Percentiles rank a stretch among this genome's conserved stretches.
Evolutionary conservation across 2,888 invertebrate genomes (phyloP).

Genomic region (Phragmatobia fuliginosa): DNA sequence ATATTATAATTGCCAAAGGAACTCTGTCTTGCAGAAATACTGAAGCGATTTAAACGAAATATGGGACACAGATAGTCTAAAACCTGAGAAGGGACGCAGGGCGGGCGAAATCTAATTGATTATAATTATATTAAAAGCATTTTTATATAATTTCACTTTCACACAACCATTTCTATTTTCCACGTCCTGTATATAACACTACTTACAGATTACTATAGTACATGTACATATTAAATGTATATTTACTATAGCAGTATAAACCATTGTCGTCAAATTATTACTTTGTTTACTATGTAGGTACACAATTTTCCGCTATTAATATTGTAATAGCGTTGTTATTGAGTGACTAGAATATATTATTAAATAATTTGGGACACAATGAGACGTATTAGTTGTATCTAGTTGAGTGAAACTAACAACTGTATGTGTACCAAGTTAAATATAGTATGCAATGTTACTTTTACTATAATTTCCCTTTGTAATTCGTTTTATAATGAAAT

Average conservation of each 20-base stretch:
- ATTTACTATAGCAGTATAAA: constrained; percentile 31
- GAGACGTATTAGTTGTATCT: constrained; percentile 13
- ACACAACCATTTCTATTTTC: constrained; percentile 5
- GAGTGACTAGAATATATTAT: constrained; percentile 53
- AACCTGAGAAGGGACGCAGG: too few relatives aligned
- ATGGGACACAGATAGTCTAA: too few relatives aligned
- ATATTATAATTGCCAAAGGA: too few relatives aligned
- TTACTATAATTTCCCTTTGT: constrained; percentile 24
- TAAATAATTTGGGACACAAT: constrained; percentile 53
- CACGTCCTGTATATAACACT: constrained; percentile 24
- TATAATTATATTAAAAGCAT: constrained; percentile 10
- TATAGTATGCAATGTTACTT: constrained; percentile 12
- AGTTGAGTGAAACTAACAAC: constrained; percentile 15
- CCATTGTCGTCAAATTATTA: constrained; percentile 51
- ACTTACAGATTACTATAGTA: constrained; percentile 6
- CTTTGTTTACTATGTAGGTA: constrained; percentile 51
- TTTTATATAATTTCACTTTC: constrained; percentile 8
- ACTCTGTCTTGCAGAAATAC: too few relatives aligned
- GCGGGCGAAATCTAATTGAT: too few relatives aligned
- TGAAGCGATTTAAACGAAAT: too few relatives aligned
- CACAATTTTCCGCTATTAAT: constrained; percentile 57
- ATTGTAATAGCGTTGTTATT: constrained; percentile 52
- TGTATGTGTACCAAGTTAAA: constrained; percentile 5
- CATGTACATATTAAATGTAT: constrained; percentile 22
- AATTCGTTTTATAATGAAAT: constrained; percentile 21